phyloP scores from a whole-genome alignment of 2,888 invertebrate genomes.

The Linnaemya vulpina region DNA sequence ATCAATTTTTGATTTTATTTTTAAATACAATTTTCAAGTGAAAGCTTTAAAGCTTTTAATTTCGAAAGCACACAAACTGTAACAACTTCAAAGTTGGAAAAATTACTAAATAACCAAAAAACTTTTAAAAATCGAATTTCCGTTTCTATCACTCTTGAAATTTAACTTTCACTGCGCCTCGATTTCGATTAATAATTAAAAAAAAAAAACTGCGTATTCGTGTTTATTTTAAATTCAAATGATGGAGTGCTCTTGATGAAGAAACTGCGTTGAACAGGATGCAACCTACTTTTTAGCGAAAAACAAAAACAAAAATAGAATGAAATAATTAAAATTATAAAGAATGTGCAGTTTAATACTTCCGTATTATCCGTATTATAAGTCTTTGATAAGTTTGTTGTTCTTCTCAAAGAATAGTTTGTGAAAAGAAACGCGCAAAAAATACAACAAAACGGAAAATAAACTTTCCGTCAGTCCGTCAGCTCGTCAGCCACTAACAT shows the following conservation, averaged over 20 bases:
- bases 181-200: neutral
- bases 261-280: neutral
- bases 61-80: no score
- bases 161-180: neutral
- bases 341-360: slow-evolving; percentile 28
- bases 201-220: neutral
- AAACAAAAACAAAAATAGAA: slow-evolving; percentile 40
- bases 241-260: neutral
- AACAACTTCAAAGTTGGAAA: no score
- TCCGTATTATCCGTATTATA: slow-evolving; percentile 24
- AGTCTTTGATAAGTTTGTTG: neutral
- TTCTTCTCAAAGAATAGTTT: neutral
- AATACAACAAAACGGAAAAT: neutral
- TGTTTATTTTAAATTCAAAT: neutral
- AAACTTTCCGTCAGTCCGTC: slow-evolving; percentile 12
- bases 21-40: no score
- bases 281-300: slow-evolving; percentile 34
- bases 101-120: no score
- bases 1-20: no score
- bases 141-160: no score
- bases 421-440: slow-evolving; percentile 16
- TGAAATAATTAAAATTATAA: slow-evolving; percentile 14
- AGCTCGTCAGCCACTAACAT: slow-evolving; percentile 47
- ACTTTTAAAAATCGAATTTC: no score
- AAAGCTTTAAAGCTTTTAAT: no score